These are phyloP conservation scores for Brachionus rotundiformis DNA, from an alignment of 1,140 invertebrate genomes.

Conservation along the genomic window DNA sequence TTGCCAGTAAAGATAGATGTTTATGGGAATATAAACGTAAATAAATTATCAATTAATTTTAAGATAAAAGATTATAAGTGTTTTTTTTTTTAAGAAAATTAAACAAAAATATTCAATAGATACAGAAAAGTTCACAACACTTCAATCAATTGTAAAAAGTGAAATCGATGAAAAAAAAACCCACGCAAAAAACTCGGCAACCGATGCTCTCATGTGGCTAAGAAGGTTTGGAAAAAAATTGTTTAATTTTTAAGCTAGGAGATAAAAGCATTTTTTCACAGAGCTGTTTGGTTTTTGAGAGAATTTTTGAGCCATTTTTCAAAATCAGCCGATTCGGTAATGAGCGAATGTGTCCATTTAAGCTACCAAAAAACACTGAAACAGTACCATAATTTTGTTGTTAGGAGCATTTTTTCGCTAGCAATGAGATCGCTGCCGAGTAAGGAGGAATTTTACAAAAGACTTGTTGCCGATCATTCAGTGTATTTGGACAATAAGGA, in stretches of 20 bases:
- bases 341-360: conserved; percentile 50
- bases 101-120: conserved; percentile 40
- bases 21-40: conserved; percentile 53
- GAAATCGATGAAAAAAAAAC: conserved; percentile 45
- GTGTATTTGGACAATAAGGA: conserved; percentile 1
- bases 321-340: conserved; percentile 22
- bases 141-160: conserved; percentile 4
- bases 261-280: conserved; percentile 1
- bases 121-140: background rate
- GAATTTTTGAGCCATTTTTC: conserved; percentile 49
- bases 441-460: conserved; percentile 35
- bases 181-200: conserved; percentile 41
- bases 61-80: background rate
- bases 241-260: background rate
- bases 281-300: conserved; percentile 51
- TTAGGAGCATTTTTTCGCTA: conserved; percentile 52
- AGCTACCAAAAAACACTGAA: conserved; percentile 52
- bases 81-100: conserved; percentile 35
- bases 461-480: conserved; percentile 23
- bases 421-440: conserved; percentile 52
- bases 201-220: conserved; percentile 53
- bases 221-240: conserved; percentile 33
- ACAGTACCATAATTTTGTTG: conserved; percentile 53
- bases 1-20: conserved; percentile 53
- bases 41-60: too few species aligned